Conservation (phyloP, 2,797 vertebrate genomes). For the Gephyroberyx darwinii region DNA sequence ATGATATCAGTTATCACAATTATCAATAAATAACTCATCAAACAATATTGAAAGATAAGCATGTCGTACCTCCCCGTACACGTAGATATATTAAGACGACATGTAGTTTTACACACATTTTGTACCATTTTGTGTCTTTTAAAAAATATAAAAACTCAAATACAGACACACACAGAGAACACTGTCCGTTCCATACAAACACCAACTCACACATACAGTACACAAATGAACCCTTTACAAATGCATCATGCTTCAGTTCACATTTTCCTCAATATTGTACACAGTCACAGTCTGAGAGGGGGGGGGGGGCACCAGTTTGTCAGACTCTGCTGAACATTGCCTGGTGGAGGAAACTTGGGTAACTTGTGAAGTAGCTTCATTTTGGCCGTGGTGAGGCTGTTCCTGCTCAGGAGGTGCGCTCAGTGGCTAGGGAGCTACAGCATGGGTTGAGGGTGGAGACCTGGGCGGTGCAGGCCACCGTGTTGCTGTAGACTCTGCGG, state of each 20-base stretch:
- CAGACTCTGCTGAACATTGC: not conserved
- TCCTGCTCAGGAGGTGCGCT: slow-evolving; percentile 46
- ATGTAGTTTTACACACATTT: not conserved
- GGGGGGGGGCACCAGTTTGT: not conserved
- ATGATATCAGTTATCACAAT: not conserved
- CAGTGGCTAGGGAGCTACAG: slow-evolving; percentile 37
- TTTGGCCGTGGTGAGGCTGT: not conserved
- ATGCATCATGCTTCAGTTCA: slow-evolving; percentile 20
- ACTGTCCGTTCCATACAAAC: slow-evolving; percentile 28
- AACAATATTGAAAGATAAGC: slow-evolving; percentile 11
- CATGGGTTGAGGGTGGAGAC: slow-evolving; percentile 63
- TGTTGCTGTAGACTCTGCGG: slow-evolving; percentile 71
- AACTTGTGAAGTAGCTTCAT: not conserved
- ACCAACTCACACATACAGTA: slow-evolving; percentile 36
- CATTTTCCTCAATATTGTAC: slow-evolving; percentile 9
- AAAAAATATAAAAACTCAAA: not conserved
- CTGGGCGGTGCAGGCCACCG: slow-evolving; percentile 65
- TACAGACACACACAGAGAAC: slow-evolving; percentile 1
- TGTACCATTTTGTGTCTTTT: not conserved
- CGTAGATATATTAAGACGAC: too few relatives aligned
- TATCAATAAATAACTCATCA: not conserved
- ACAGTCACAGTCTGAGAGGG: not conserved
- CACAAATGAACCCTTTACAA: slow-evolving; percentile 12
- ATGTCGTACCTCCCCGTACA: too few relatives aligned
- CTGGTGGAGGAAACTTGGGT: not conserved